Base-by-base conservation (phyloP, 2,888 invertebrate species). In the Ecliptopera silaceata region DNA sequence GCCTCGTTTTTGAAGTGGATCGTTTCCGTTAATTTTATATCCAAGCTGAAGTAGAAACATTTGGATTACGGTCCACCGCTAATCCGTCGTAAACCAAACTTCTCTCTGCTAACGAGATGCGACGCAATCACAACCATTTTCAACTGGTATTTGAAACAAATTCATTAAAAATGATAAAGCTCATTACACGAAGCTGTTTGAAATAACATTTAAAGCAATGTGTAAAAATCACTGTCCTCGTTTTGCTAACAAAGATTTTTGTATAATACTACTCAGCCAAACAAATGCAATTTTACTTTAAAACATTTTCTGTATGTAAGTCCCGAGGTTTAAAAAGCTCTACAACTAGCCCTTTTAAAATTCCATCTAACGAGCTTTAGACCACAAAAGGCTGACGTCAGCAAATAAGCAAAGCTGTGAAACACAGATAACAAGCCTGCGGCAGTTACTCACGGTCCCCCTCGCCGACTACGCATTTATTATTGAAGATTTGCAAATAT, bases 401-500 rank as follows among this genome's bases (percentile, higher is more conserved):
- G 57, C 62, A 56, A 64, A 66, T 61, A 62, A 53, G 36, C 55
- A 42, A 67, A 66, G 68, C 82, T 86, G 87, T 71, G 74, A 67
- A 69, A 69, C 67, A 72, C 67, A 79, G 87, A 87, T 87, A 86
- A 82, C 79, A 69, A 66, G 52, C 53, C 56, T 51, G 53, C 63
- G 52, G 64, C 63, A 63, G 60, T 66, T 61, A 61, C 61, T 65
- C 59, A 65, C 55, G 60, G 63, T 70, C 77, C 80, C 47, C 78
- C 76, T 71, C 70, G 58, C 68, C 67, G 65, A 69, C 74, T 75
- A 72, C 75, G 71, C 81, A 83, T 84, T 84, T 78, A 84, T 82
- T 86, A 86, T 85, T 84, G 71, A 86, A 84, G 72, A 84, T 79
- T 84, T 76, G 80, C 82, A 83, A 86, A 84, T 81, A 84, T 75